These are phyloP conservation scores for Paratrypauchen microcephalus DNA, from an alignment of 2,797 vertebrate genomes.

Conservation along the genomic window DNA sequence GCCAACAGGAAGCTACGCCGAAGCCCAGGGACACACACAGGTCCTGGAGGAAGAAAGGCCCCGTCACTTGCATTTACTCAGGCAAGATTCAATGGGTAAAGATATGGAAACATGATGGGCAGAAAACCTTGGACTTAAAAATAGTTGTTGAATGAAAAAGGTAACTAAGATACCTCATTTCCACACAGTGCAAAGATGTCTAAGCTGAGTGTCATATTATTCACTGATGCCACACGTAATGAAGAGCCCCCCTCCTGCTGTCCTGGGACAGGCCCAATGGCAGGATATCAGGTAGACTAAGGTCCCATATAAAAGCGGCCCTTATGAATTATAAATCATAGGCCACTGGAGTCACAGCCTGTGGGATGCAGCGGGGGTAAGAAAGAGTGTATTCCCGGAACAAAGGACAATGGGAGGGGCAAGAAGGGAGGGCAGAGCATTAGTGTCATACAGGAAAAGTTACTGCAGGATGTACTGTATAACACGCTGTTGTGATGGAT, in stretches of 20 bases:
- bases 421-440: constrained; percentile 42
- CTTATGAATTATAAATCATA: constrained; percentile 89
- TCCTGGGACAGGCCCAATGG: constrained; percentile 78
- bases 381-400: constrained; percentile 82
- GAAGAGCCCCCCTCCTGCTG: constrained; percentile 68
- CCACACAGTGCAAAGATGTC: constrained; percentile 49
- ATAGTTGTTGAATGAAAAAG: constrained; percentile 52
- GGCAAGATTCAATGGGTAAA: constrained; percentile 32
- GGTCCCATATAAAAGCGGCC: constrained; percentile 86
- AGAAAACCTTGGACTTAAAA: constrained; percentile 37
- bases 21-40: constrained; percentile 60
- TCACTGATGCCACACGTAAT: constrained; percentile 72
- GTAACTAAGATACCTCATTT: constrained; percentile 62
- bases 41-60: constrained; percentile 63
- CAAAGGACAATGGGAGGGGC: constrained; percentile 76
- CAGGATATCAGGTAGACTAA: constrained; percentile 84
- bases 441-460: constrained; percentile 55
- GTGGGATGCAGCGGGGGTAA: constrained; percentile 78
- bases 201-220: constrained; percentile 72
- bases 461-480: constrained; percentile 43
- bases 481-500: neutral
- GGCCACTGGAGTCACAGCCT: constrained; percentile 84
- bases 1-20: constrained; percentile 62
- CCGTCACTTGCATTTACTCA: constrained; percentile 30
- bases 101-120: constrained; percentile 28